phyloP scores from a whole-genome alignment of 1,140 invertebrate species.

The Pseudomyrmex sp. region DNA sequence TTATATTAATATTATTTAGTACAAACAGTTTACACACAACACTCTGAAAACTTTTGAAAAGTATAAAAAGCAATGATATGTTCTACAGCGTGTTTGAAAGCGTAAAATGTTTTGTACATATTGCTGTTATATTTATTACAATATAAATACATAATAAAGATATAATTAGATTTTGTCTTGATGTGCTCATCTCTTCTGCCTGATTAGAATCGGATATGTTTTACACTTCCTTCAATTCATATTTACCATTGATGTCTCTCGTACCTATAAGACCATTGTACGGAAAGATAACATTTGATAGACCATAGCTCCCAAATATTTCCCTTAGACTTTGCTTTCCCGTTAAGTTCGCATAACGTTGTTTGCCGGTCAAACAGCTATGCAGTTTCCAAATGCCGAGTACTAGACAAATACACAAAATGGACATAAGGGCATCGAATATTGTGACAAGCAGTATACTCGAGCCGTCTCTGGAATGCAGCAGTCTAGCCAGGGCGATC shows the following conservation, averaged over 20 bases:
- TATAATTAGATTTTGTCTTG: constrained; percentile 1
- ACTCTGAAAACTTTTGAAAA: not conserved
- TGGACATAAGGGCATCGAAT: constrained; percentile 73
- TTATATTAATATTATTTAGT: not conserved
- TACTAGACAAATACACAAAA: constrained; percentile 69
- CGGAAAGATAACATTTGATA: constrained; percentile 77
- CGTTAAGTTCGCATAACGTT: constrained; percentile 69
- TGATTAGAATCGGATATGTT: not conserved
- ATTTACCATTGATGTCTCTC: constrained; percentile 73
- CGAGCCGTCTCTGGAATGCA: constrained; percentile 66
- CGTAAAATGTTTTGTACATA: constrained; percentile 62
- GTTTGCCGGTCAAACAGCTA: constrained; percentile 71
- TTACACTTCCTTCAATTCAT: constrained; percentile 73
- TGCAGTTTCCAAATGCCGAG: constrained; percentile 76
- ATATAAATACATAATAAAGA: constrained; percentile 54
- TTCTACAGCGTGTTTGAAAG: constrained; percentile 52
- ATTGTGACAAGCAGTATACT: constrained; percentile 72
- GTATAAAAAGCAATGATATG: not conserved
- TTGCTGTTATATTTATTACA: constrained; percentile 70
- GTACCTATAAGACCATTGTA: constrained; percentile 76
- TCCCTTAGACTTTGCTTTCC: constrained; percentile 70
- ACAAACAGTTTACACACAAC: not conserved
- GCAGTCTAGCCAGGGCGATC: constrained; percentile 69
- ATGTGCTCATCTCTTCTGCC: not conserved
- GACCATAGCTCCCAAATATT: constrained; percentile 78